Base-by-base conservation (phyloP, 2,888 invertebrate genomes). In the Mallateleia sp. region DNA sequence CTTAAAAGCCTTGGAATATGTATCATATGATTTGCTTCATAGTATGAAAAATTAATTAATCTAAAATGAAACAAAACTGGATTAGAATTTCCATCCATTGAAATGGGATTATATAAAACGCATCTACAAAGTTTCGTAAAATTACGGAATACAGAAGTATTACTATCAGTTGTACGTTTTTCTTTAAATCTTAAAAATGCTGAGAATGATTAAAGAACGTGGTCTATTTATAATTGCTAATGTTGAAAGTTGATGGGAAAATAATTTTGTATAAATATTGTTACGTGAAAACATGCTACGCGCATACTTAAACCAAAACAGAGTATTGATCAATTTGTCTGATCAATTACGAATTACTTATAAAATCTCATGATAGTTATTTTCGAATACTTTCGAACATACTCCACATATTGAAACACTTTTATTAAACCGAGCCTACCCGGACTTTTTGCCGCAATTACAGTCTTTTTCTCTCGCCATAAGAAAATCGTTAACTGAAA, bases 271-370 rank as follows among this genome's bases (percentile, higher is more conserved):
- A 24, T 42, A 58, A 71, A 77, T 67, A 69, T 69, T 78, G 50
- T 83, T 72, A 28, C 56, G 42, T 34, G 64, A 69, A 83, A 71
- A 71, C 64, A 64, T 83, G 62, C 50, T 15, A 38, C 52, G 56
- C 72, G 47, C 67, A 62, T 75, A 54, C 32, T 34, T 62, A 45
- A 62, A 8, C 77, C 71, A 83, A 83, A 69, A 83, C 77, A 34
- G 77, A 47, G 5, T 15, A 18, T 28, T 22, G 69, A 69, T 83
- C 83, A 83, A 83, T 83, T 83, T 83, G 83, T 77, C 28, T 45
- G 62, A 75, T 69, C 75, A 66, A 83, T 77, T 83, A 75, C 67
- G 22, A 77, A 64, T 77, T 64, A 71, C 28, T 71, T 69, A 52
- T 62, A 69, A 83, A 54, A 71, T 71, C 15, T 52, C 22, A 3